A percentile compares a stretch with the other conserved stretches of the same genome.
Conservation (phyloP, 2,797 vertebrate species). For the Argentina silus region DNA sequence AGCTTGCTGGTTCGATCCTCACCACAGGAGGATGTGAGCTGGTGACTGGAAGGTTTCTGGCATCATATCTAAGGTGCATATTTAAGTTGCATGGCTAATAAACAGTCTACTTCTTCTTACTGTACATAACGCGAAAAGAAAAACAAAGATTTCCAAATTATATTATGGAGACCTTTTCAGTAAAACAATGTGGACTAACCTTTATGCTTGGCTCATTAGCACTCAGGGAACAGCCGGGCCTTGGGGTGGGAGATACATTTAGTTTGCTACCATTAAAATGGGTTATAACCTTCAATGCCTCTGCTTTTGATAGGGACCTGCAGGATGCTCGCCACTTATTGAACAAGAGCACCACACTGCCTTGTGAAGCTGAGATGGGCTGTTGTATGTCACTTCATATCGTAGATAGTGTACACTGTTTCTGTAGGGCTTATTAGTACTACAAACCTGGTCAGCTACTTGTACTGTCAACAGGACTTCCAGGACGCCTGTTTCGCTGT, state of each 20-base stretch:
- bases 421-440: not conserved
- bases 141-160: not conserved
- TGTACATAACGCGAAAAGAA: not conserved
- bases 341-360: not conserved
- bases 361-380: not conserved
- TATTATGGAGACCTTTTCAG: conserved; percentile 33
- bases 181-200: conserved; percentile 53
- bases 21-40: no score
- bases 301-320: conserved; percentile 49
- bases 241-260: conserved; percentile 68
- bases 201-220: conserved; percentile 65
- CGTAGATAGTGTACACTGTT: not conserved
- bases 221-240: conserved; percentile 54
- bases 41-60: no score
- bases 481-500: conserved; percentile 83
- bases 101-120: no score
- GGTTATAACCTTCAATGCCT: conserved; percentile 68
- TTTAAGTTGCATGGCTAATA: no score
- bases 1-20: no score
- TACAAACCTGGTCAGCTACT: conserved; percentile 85
- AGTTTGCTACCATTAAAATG: conserved; percentile 67
- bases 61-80: no score
- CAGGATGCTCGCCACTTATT: conserved; percentile 50
- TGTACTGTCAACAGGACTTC: conserved; percentile 84
- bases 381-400: not conserved